Conservation (phyloP, 2,113 vertebrate species). For the Pseudonaja textilis region DNA sequence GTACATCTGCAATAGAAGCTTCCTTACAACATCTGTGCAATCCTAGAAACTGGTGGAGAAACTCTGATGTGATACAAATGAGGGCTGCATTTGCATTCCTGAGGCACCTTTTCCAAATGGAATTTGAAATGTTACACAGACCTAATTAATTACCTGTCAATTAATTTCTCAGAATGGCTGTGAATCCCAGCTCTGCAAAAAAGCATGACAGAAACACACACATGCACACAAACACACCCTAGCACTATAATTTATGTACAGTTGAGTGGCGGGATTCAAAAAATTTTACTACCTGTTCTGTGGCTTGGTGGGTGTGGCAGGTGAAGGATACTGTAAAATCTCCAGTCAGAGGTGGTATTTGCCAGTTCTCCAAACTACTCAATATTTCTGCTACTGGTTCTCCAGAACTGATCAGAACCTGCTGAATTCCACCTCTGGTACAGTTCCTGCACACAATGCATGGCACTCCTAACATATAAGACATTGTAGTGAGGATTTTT, state of each 20-base stretch:
- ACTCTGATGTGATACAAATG: neutral
- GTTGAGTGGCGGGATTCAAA: neutral
- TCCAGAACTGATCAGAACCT: too few species aligned
- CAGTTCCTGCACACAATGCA: neutral
- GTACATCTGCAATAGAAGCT: neutral
- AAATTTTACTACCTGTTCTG: too few species aligned
- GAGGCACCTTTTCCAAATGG: neutral
- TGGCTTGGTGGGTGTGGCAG: too few species aligned
- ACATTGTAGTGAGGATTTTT: neutral
- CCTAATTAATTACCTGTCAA: neutral
- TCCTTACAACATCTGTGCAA: neutral
- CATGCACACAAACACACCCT: neutral
- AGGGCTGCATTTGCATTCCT: neutral
- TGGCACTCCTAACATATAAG: neutral
- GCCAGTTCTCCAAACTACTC: too few species aligned
- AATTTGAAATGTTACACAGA: neutral
- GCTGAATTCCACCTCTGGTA: too few species aligned
- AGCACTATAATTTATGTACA: neutral
- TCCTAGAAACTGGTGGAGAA: neutral
- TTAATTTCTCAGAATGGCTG: neutral
- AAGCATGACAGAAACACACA: neutral
- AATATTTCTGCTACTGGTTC: too few species aligned
- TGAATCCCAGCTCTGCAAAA: neutral
- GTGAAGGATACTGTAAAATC: too few species aligned
- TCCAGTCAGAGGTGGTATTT: too few species aligned